Conservation (phyloP, 1,140 invertebrate genomes). For the Camponotus vicinus region DNA sequence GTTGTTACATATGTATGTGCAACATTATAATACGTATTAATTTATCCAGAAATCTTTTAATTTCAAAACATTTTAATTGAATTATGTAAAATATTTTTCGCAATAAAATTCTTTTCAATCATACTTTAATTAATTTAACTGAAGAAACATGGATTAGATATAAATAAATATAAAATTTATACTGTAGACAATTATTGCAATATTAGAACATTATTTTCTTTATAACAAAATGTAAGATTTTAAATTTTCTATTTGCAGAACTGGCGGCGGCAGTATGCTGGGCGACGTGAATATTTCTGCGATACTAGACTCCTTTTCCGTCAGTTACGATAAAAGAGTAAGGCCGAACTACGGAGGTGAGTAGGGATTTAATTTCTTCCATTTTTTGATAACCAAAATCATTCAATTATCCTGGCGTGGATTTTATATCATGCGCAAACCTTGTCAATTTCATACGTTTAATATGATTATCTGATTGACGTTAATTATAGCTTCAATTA, state of each 20-base stretch:
- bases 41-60: not conserved
- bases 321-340: conserved; percentile 99
- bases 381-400: conserved; percentile 64
- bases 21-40: not conserved
- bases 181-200: not conserved
- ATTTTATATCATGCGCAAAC: conserved; percentile 67
- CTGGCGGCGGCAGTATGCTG: conserved; percentile 92
- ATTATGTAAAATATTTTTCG: not conserved
- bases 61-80: not conserved
- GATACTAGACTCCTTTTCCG: conserved; percentile 96
- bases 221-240: not conserved
- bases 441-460: conserved; percentile 24
- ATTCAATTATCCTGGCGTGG: conserved; percentile 62
- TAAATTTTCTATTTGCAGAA: conserved; percentile 85
- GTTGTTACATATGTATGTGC: too few relatives aligned
- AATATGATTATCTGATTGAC: not conserved
- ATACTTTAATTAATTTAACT: not conserved
- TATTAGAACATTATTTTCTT: not conserved
- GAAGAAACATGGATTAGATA: not conserved
- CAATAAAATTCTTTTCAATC: not conserved
- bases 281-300: conserved; percentile 96
- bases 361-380: conserved; percentile 82
- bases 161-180: not conserved
- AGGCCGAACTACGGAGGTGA: conserved; percentile 99
- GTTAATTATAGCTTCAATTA: not conserved